Evolutionary conservation across 2,888 invertebrate species (phyloP), one percentile per base, ranked within the genome.

Genomic region (Drosophila parthenogenetica): DNA sequence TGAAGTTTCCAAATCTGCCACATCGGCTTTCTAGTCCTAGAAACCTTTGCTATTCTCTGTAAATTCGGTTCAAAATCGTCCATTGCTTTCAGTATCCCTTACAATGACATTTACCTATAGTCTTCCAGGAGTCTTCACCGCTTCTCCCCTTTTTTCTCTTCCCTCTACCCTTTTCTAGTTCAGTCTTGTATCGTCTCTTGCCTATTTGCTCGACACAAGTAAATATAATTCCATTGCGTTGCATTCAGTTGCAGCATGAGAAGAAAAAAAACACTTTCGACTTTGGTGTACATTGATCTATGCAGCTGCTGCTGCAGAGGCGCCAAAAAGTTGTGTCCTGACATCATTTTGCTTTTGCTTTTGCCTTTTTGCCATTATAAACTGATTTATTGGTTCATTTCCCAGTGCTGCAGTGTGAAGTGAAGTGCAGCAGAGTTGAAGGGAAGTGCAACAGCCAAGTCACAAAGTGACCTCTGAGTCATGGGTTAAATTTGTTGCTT

Each of bases 341-440:
- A 61, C 69, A 77, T 59, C 77, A 59, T 70, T 63, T 69, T 63
- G 57, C 68, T 46, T 55, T 68, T 71, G 63, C 69, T 42, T 50
- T 73, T 69, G 67, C 64, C 63, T 67, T 71, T 86, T 81, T 84
- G 69, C 74, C 71, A 89, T 87, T 81, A 85, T 89, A 87, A 83
- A 81, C 89, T 89, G 83, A 83, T 83, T 83, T 83, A 83, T 83
- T 87, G 89, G 89, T 89, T 83, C 89, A 89, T 89, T 83, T 83
- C 82, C 54, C 88, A 89, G 67, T 61, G 63, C 61, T 35, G 61
- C 65, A 25, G 25, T 25, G 25, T 40, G 66, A 67, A 46, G 66
- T 32, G 53, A 58, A 85, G 76, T 88, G 83, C 83, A 88, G 54
- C 73, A 46, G 60, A 25, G 25, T 25, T 37, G 64, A 67, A 46